These are phyloP conservation scores for Oscheius sp. DNA, from an alignment of 1,140 invertebrate genomes.

Conservation along the genomic window DNA sequence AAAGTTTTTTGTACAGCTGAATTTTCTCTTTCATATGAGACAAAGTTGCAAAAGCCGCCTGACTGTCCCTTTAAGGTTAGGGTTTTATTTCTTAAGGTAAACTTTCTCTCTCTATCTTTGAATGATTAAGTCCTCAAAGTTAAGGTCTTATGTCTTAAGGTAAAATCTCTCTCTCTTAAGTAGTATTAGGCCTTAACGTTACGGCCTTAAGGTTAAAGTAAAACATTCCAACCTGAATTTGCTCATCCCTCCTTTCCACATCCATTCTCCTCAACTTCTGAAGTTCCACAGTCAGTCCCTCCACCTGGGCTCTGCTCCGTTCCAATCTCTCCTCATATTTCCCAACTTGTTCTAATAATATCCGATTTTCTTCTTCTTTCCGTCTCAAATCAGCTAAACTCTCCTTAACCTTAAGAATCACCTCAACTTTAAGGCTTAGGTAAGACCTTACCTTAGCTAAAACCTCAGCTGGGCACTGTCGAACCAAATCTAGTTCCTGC, in stretches of 20 bases:
- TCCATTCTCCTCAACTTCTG: slow-evolving; percentile 4
- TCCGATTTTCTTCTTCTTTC: slow-evolving; percentile 10
- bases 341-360: background rate
- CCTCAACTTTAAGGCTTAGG: no score
- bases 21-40: no score
- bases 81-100: no score
- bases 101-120: no score
- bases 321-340: slow-evolving; percentile 5
- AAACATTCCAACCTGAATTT: background rate
- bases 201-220: background rate
- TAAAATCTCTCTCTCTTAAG: no score
- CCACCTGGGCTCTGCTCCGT: background rate
- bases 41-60: background rate
- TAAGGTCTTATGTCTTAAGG: no score
- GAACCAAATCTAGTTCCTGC: background rate
- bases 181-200: background rate
- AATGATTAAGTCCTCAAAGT: no score
- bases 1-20: no score
- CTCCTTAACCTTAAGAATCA: background rate
- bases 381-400: background rate
- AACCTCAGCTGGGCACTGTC: background rate
- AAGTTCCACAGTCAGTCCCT: background rate
- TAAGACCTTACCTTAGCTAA: no score
- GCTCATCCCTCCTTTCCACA: background rate
- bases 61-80: no score